A percentile compares a stretch with the other conserved stretches of the same genome.
Evolutionary conservation across 2,797 vertebrate species (phyloP).

Genomic region (Melanotaenia nigrans): DNA sequence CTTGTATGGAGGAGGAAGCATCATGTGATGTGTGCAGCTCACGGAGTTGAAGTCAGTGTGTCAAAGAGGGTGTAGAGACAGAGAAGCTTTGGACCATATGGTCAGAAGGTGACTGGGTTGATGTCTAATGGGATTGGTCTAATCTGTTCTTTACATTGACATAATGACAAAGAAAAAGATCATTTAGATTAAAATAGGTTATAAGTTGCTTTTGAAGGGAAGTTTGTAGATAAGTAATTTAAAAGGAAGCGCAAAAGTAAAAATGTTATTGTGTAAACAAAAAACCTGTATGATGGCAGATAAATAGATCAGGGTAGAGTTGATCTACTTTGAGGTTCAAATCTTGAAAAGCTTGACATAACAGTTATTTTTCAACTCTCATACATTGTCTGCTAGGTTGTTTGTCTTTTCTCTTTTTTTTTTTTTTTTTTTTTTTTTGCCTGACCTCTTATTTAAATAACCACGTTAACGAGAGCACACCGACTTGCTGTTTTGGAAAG

Average conservation of each 20-base stretch:
- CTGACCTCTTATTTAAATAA: conserved; percentile 21
- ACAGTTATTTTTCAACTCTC: neutral
- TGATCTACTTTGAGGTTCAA: neutral
- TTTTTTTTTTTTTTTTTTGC: neutral
- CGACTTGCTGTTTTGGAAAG: conserved; percentile 4
- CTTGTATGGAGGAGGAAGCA: conserved; percentile 5
- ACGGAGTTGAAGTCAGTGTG: conserved; percentile 56
- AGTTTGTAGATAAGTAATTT: neutral
- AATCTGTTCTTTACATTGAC: conserved; percentile 65
- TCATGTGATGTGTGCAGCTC: neutral
- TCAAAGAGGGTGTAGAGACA: conserved; percentile 27
- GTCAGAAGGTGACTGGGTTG: conserved; percentile 62
- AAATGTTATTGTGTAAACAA: neutral
- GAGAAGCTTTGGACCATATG: conserved; percentile 61
- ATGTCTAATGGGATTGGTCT: conserved; percentile 71
- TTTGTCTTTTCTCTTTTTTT: conserved; percentile 1
- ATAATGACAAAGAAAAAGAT: conserved; percentile 15
- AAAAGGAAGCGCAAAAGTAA: neutral
- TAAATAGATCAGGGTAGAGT: conserved; percentile 1
- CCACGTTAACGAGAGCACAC: neutral
- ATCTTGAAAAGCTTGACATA: conserved; percentile 1
- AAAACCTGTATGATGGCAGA: neutral
- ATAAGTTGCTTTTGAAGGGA: neutral
- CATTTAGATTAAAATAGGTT: conserved; percentile 5
- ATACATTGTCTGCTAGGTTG: neutral